Evolutionary conservation across 2,888 invertebrate genomes (phyloP).

Genomic region (Lordiphosa fenestrarum): DNA sequence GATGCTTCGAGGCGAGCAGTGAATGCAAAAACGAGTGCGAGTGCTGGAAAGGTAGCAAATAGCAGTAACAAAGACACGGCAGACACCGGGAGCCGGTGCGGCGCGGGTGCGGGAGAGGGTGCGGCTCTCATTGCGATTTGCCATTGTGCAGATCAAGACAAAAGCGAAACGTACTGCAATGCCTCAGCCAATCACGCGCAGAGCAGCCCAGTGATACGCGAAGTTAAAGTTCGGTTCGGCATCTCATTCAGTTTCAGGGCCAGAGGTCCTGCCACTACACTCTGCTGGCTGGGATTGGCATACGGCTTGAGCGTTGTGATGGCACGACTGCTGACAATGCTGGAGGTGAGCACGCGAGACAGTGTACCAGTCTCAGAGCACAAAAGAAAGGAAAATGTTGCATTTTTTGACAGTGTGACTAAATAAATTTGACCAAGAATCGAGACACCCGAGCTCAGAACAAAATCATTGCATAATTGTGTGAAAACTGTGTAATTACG

Average conservation of each 20-base stretch:
- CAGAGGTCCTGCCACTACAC: constrained; percentile 7
- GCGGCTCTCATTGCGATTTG: constrained; percentile 28
- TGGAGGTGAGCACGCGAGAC: constrained; percentile 31
- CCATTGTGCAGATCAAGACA: constrained; percentile 44
- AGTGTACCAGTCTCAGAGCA: no score
- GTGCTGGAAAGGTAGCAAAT: not conserved
- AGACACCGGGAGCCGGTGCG: constrained; percentile 1
- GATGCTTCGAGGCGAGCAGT: constrained; percentile 39
- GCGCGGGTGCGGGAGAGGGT: constrained; percentile 4
- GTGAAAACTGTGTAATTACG: no score
- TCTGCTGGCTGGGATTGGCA: constrained; percentile 6
- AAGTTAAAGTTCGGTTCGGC: constrained; percentile 17
- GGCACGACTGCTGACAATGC: constrained; percentile 36
- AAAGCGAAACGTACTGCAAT: constrained; percentile 27
- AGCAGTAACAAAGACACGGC: constrained; percentile 7
- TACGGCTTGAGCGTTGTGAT: constrained; percentile 31
- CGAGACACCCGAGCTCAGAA: no score
- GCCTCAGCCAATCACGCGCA: constrained; percentile 48
- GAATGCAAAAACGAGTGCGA: constrained; percentile 14
- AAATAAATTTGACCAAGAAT: no score
- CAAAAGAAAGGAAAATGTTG: no score
- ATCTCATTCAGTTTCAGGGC: constrained; percentile 22
- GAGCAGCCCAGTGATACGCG: constrained; percentile 20
- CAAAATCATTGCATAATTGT: no score
- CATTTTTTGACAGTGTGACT: no score